Evolutionary conservation across 2,113 vertebrate genomes (phyloP).

Genomic region (Thinocorus orbignyianus): DNA sequence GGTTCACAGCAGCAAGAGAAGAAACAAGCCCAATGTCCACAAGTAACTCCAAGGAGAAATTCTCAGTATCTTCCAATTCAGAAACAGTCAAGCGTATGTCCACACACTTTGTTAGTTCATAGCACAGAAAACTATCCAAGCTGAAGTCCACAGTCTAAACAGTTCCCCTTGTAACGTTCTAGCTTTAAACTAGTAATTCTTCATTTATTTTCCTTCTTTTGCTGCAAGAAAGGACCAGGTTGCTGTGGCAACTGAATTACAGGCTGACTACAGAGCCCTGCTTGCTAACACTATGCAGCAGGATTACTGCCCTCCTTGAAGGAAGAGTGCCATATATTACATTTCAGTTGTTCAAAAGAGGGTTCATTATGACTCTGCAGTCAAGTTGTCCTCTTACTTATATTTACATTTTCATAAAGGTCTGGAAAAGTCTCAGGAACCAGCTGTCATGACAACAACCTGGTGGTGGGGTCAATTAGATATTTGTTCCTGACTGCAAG

Average conservation of each 20-base stretch:
- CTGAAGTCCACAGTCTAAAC: not conserved
- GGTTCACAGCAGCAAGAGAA: not conserved
- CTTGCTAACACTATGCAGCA: not conserved
- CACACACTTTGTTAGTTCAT: not conserved
- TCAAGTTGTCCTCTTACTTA: not conserved
- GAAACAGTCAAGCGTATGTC: not conserved
- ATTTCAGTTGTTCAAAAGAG: not conserved
- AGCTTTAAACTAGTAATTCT: not conserved
- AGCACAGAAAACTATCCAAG: not conserved
- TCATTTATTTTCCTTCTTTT: constrained; percentile 30
- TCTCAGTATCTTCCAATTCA: not conserved
- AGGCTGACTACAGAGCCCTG: not conserved
- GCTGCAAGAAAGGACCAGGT: constrained; percentile 24
- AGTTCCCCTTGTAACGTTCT: not conserved
- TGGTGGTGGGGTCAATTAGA: not conserved
- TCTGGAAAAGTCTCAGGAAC: not conserved
- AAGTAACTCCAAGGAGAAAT: not conserved
- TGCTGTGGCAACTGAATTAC: constrained; percentile 49
- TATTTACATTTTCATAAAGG: not conserved
- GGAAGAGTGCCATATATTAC: not conserved
- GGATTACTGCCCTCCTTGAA: not conserved
- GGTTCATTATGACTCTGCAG: not conserved
- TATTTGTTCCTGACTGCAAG: not conserved
- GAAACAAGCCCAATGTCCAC: not conserved
- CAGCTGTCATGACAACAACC: not conserved